Conservation (phyloP, 2,888 invertebrate genomes). For the Harpalus rufipes region DNA sequence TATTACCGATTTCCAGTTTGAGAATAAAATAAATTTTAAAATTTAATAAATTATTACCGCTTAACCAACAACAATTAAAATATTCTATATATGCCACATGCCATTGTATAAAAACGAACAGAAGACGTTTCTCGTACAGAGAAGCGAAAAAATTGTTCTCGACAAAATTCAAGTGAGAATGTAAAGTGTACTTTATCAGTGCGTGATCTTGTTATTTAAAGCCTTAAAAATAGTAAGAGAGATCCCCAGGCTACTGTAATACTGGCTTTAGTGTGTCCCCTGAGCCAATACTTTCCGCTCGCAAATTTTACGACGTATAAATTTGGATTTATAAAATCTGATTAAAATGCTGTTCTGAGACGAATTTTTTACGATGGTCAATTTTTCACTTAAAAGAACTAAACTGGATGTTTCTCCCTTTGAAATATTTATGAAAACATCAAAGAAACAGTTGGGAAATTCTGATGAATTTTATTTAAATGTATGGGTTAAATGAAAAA, state of each 20-base stretch:
- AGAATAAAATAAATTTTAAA: too few species aligned
- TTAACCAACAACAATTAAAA: too few species aligned
- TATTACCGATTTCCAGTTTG: too few species aligned
- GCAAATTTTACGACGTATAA: conserved; percentile 43
- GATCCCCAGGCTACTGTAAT: conserved; percentile 11
- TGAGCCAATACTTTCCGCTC: conserved; percentile 33
- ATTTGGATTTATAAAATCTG: conserved; percentile 43
- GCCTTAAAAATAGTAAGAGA: conserved; percentile 19
- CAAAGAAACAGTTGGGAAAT: conserved; percentile 40
- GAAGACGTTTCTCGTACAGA: too few species aligned
- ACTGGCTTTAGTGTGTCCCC: conserved; percentile 28
- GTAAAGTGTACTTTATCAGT: background rate
- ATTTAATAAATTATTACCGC: too few species aligned
- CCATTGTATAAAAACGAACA: too few species aligned
- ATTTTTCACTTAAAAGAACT: conserved; percentile 46
- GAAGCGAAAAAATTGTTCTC: too few species aligned
- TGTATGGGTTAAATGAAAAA: conserved; percentile 44
- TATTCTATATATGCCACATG: too few species aligned
- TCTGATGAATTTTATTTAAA: conserved; percentile 20
- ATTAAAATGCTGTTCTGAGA: conserved; percentile 48
- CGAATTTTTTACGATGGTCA: conserved; percentile 30
- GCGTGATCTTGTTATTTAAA: background rate
- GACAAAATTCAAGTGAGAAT: background rate
- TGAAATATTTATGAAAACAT: conserved; percentile 43
- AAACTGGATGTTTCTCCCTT: conserved; percentile 27